Conservation (phyloP, 2,113 vertebrate species). For the Loxodonta africana region DNA sequence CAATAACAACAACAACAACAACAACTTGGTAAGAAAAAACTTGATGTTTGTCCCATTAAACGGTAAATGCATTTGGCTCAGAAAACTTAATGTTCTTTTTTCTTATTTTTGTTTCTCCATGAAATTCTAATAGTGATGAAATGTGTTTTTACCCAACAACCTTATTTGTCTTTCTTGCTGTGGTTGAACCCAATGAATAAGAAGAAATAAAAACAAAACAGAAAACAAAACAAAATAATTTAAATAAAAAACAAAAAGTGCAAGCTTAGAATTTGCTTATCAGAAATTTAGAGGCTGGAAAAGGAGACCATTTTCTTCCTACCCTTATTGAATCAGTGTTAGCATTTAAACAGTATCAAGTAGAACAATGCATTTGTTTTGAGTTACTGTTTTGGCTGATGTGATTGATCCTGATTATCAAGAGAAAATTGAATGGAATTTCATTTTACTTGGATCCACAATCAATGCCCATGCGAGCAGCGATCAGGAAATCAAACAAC, state of each 20-base stretch:
- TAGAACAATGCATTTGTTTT: not conserved
- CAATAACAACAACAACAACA: too few relatives aligned
- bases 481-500: too few relatives aligned
- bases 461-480: too few relatives aligned
- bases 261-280: constrained; percentile 3
- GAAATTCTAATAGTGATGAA: constrained; percentile 35
- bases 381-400: too few relatives aligned
- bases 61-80: not conserved
- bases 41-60: not conserved
- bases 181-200: not conserved
- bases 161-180: constrained; percentile 22
- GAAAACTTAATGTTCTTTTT: constrained; percentile 19
- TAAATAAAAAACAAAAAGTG: not conserved
- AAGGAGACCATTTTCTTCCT: not conserved
- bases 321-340: not conserved
- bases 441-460: too few relatives aligned
- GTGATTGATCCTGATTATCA: too few relatives aligned
- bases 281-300: not conserved
- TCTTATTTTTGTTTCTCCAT: not conserved
- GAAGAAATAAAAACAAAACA: constrained; percentile 20
- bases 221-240: not conserved
- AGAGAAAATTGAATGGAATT: too few relatives aligned
- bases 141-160: not conserved
- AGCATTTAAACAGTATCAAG: not conserved
- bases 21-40: constrained; percentile 36